Conservation (phyloP, 1,140 invertebrate species). For the Ceratina australensis region DNA sequence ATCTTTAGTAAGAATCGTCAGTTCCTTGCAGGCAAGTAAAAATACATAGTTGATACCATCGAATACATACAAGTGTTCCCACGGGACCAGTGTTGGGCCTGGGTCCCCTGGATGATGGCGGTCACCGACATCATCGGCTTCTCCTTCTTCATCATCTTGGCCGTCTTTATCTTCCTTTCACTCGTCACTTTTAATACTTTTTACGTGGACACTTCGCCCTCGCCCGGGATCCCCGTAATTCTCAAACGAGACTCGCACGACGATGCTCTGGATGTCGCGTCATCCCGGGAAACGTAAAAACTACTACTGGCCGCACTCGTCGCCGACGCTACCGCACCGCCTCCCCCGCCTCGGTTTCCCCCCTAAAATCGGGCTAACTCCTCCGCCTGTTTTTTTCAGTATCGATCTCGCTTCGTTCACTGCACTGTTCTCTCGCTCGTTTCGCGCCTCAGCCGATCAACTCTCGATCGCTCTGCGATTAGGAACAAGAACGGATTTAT, state of each 20-base stretch:
- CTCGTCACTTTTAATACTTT: conserved; percentile 55
- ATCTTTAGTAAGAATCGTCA: no score
- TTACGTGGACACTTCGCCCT: background rate
- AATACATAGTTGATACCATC: background rate
- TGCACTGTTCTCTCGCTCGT: conserved; percentile 52
- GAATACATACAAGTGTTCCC: conserved; percentile 77
- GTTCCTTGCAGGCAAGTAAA: no score
- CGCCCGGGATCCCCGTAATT: background rate
- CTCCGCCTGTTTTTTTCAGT: conserved; percentile 56
- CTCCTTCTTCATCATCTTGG: conserved; percentile 88
- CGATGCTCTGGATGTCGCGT: conserved; percentile 42
- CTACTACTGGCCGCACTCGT: no score
- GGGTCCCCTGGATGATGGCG: conserved; percentile 86
- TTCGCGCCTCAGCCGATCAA: conserved; percentile 34
- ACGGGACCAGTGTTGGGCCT: conserved; percentile 82
- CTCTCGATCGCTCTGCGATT: conserved; percentile 36
- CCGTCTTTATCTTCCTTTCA: conserved; percentile 46
- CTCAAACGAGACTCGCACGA: conserved; percentile 33
- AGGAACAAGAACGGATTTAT: conserved; percentile 14
- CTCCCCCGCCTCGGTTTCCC: background rate
- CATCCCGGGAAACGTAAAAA: conserved; percentile 42
- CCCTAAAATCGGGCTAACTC: conserved; percentile 18
- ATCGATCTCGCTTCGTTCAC: conserved; percentile 62
- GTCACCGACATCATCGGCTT: conserved; percentile 91
- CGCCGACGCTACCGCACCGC: no score